phyloP scores from a whole-genome alignment of 2,888 invertebrate species.

The Aromia moschata region DNA sequence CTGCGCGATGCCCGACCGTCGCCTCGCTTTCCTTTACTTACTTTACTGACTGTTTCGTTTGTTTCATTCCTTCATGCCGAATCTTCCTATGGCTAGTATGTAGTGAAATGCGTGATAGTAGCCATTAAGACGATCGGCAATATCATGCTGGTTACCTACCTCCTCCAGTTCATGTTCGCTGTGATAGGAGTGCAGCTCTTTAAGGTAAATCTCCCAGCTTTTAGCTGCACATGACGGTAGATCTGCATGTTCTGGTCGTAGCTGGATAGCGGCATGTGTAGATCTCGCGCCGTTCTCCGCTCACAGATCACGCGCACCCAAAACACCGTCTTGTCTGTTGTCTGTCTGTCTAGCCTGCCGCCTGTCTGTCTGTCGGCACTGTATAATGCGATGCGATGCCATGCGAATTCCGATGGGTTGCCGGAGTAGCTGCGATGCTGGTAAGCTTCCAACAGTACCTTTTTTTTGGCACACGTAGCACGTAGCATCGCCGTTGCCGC shows the following conservation, averaged over 20 bases:
- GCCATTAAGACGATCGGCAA: conserved; percentile 99
- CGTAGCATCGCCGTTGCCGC: conserved; percentile 19
- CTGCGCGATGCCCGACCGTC: conserved; percentile 53
- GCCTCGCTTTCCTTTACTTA: conserved; percentile 46
- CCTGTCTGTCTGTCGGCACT: conserved; percentile 53
- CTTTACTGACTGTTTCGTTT: conserved; percentile 56
- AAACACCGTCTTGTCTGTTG: conserved; percentile 45
- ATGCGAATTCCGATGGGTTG: conserved; percentile 33
- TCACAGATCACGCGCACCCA: conserved; percentile 47
- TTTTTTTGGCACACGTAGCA: conserved; percentile 24
- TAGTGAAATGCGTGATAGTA: conserved; percentile 99
- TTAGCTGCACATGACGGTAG: conserved; percentile 58
- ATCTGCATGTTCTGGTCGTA: conserved; percentile 59
- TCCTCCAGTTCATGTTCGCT: conserved; percentile 99
- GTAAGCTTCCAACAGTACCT: conserved; percentile 55
- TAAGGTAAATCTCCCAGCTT: conserved; percentile 79
- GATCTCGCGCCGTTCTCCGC: conserved; percentile 45
- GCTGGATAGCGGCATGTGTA: conserved; percentile 51
- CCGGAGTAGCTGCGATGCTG: conserved; percentile 41
- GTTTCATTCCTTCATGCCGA: conserved; percentile 60
- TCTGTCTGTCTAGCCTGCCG: conserved; percentile 55
- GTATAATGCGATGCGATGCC: conserved; percentile 53
- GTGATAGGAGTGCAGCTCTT: conserved; percentile 99
- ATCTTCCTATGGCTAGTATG: conserved; percentile 77
- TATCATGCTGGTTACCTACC: conserved; percentile 99